Base-by-base conservation (phyloP, 2,888 invertebrate genomes). In the Macroteleia sp. region DNA sequence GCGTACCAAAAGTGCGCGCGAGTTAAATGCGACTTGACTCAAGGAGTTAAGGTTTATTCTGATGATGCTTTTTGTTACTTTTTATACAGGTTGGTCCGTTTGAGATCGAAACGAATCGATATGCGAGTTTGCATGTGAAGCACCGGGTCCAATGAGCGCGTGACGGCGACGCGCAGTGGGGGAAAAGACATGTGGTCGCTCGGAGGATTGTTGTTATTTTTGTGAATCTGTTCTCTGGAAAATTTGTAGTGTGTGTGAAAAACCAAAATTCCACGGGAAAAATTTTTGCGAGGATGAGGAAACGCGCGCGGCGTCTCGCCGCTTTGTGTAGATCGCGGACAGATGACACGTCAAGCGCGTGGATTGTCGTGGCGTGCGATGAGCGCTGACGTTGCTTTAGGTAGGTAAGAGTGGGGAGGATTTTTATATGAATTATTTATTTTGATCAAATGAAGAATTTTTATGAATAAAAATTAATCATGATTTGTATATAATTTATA, bases 361-460 rank as follows among this genome's bases (percentile, higher is more conserved):
- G 67, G 73, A 73, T 78, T n/a, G n/a, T n/a, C 57, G 57, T 69
- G 30, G 48, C 62, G 10, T 61, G 67, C 50, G 73, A 52, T 39
- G 57, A 50, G 39, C 67, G 67, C 71, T 73, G 67, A 71, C 32
- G 25, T 16, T 25, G 42, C 30, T 25, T 54, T 56, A 34, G 77
- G 77, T 71, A 46, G 14, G 77, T 66, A 20, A n/a, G n/a, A n/a
- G n/a, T 28, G 19, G 25, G 17, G 34, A 28, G 34, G 22, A 56
- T 44, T 44, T 20, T 44, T 5, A 19, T n/a, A n/a, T n/a, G n/a
- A n/a, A n/a, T n/a, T n/a, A n/a, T n/a, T n/a, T n/a, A n/a, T n/a
- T n/a, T n/a, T n/a, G n/a, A n/a, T n/a, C n/a, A n/a, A n/a, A n/a
- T n/a, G n/a, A n/a, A n/a, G n/a, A n/a, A n/a, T n/a, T n/a, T n/a